These are phyloP conservation scores for Coleophora deauratella DNA, from an alignment of 2,888 invertebrate genomes.

Conservation along the genomic window DNA sequence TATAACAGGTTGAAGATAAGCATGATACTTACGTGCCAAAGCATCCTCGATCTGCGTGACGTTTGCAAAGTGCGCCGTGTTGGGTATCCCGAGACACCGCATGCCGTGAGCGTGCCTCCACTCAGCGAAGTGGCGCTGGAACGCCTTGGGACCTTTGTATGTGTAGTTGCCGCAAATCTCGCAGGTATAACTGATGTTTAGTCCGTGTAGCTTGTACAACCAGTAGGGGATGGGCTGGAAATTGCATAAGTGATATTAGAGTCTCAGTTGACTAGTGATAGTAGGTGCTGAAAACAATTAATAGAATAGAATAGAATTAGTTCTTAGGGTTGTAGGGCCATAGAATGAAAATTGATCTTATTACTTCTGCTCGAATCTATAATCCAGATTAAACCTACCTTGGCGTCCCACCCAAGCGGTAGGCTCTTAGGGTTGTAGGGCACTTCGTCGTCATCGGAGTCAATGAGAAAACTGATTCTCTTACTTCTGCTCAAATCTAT, in stretches of 20 bases:
- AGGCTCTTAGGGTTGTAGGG: constrained; percentile 42
- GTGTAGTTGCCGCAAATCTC: constrained; percentile 99
- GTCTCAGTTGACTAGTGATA: too few relatives aligned
- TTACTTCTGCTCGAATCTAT: too few relatives aligned
- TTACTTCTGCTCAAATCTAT: too few relatives aligned
- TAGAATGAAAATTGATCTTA: too few relatives aligned
- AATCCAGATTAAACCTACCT: constrained; percentile 78
- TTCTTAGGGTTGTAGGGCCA: too few relatives aligned
- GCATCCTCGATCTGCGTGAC: constrained; percentile 99
- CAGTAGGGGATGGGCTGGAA: constrained; percentile 85
- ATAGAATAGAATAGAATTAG: too few relatives aligned
- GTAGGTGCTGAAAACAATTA: too few relatives aligned
- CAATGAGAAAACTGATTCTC: too few relatives aligned
- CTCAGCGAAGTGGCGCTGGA: constrained; percentile 98
- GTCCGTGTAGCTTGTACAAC: constrained; percentile 98
- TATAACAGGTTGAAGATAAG: too few relatives aligned
- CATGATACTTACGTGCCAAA: constrained; percentile 87
- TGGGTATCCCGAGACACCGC: constrained; percentile 99
- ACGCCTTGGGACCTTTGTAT: constrained; percentile 99
- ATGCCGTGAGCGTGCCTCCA: constrained; percentile 95
- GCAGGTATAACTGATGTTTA: constrained; percentile 99
- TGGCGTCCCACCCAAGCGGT: constrained; percentile 99
- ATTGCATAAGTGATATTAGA: not conserved
- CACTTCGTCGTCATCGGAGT: constrained; percentile 89
- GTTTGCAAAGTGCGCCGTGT: constrained; percentile 99